Percentiles rank a stretch among this genome's conserved stretches.
Conservation (phyloP, 2,113 vertebrate genomes). For the Ammospiza caudacuta region DNA sequence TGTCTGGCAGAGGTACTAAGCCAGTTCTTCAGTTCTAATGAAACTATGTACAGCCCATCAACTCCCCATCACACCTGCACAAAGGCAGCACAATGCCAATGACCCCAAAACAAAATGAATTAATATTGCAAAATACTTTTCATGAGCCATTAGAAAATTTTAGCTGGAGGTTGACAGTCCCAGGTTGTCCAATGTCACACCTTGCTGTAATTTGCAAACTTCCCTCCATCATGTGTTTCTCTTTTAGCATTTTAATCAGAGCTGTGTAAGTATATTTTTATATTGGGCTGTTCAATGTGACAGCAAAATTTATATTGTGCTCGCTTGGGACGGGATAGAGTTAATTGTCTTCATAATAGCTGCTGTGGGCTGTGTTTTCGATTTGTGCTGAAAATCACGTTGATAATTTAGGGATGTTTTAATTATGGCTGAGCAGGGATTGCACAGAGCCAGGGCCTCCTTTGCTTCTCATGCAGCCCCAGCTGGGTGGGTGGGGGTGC, state of each 20-base stretch:
- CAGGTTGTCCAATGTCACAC: background rate
- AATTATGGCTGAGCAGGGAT: background rate
- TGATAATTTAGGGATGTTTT: background rate
- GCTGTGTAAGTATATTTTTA: background rate
- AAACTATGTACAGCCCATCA: conserved; percentile 5
- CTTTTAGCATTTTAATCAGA: background rate
- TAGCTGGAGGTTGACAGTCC: background rate
- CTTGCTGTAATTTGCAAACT: background rate
- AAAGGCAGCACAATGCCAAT: background rate
- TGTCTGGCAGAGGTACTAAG: background rate
- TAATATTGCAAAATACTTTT: background rate
- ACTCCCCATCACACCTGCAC: background rate
- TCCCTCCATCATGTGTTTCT: background rate
- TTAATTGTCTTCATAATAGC: background rate
- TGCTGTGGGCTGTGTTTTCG: background rate
- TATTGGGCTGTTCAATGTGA: background rate
- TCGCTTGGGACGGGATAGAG: background rate
- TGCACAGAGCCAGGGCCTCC: background rate
- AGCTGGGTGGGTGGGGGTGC: accelerated
- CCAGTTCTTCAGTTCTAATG: background rate
- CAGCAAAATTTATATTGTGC: background rate
- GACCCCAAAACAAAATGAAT: background rate
- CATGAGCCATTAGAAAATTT: background rate
- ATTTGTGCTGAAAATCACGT: background rate
- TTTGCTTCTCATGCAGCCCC: background rate